A percentile compares a stretch with the other conserved stretches of the same genome.
Evolutionary conservation across 1,140 invertebrate species (phyloP).

Genomic region (Rhyzopertha dominica): DNA sequence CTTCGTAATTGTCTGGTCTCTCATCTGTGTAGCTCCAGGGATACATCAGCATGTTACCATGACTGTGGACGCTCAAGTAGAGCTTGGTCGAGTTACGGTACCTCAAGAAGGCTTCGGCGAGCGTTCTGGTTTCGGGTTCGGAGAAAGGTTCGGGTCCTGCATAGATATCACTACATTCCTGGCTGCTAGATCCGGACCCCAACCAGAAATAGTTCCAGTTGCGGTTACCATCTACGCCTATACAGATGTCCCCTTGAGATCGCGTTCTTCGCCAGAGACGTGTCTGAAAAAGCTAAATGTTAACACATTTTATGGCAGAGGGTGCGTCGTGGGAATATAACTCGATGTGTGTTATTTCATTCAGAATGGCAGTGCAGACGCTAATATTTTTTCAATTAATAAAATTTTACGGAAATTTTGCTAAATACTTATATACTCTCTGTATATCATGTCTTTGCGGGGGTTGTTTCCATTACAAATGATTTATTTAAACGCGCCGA

Average conservation of each 20-base stretch:
- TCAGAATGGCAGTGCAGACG: too few relatives aligned
- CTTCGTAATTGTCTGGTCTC: constrained; percentile 50
- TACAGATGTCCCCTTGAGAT: constrained; percentile 44
- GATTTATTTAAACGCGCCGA: too few relatives aligned
- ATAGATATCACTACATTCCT: constrained; percentile 62
- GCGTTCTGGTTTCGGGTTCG: constrained; percentile 60
- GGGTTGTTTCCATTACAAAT: too few relatives aligned
- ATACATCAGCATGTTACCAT: constrained; percentile 65
- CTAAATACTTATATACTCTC: too few relatives aligned
- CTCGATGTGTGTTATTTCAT: too few relatives aligned
- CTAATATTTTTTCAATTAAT: too few relatives aligned
- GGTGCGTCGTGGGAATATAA: too few relatives aligned
- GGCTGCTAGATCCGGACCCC: constrained; percentile 53
- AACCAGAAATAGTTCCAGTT: constrained; percentile 59
- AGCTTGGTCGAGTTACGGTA: constrained; percentile 49
- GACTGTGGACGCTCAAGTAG: constrained; percentile 64
- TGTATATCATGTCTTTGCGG: too few relatives aligned
- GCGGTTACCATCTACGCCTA: constrained; percentile 58
- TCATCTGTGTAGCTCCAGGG: constrained; percentile 60
- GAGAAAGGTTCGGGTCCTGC: constrained; percentile 63
- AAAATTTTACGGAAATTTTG: too few relatives aligned
- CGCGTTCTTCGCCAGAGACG: constrained; percentile 61
- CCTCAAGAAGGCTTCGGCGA: constrained; percentile 48
- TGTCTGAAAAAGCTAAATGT: too few relatives aligned
- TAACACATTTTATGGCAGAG: too few relatives aligned